These are phyloP conservation scores for Griposia aprilina DNA, from an alignment of 2,888 invertebrate genomes.

Conservation along the genomic window DNA sequence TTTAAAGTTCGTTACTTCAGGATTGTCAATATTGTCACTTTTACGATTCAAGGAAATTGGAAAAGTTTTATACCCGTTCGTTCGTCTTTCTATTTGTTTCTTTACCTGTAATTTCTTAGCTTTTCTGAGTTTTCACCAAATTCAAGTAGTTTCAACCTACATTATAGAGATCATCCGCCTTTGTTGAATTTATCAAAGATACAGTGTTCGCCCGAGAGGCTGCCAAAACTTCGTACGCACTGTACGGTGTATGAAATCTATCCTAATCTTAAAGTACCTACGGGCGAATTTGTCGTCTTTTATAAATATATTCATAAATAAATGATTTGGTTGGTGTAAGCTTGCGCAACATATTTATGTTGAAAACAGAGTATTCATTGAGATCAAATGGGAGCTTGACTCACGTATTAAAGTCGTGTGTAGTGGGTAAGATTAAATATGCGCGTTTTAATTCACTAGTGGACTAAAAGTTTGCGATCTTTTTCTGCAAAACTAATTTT, in stretches of 20 bases:
- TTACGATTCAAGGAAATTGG: neutral
- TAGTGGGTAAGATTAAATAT: neutral
- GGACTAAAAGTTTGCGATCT: neutral
- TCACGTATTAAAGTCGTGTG: neutral
- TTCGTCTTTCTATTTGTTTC: neutral
- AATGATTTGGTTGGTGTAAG: neutral
- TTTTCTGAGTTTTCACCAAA: neutral
- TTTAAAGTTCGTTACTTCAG: neutral
- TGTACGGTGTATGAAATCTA: neutral
- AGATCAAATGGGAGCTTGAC: conserved; percentile 8
- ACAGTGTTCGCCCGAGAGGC: neutral
- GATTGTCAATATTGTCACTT: neutral
- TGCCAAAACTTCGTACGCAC: neutral
- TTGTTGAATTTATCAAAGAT: neutral
- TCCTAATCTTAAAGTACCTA: neutral
- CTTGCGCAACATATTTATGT: neutral
- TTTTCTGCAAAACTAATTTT: conserved; percentile 36
- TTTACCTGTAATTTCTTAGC: neutral
- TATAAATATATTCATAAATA: neutral
- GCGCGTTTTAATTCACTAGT: neutral
- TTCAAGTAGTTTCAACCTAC: neutral
- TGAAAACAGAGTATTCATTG: conserved; percentile 1
- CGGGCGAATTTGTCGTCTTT: neutral
- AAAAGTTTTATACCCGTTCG: neutral
- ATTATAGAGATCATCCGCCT: neutral